Conservation (phyloP, 2,113 vertebrate species). For the Trochalopteron elliotii region DNA sequence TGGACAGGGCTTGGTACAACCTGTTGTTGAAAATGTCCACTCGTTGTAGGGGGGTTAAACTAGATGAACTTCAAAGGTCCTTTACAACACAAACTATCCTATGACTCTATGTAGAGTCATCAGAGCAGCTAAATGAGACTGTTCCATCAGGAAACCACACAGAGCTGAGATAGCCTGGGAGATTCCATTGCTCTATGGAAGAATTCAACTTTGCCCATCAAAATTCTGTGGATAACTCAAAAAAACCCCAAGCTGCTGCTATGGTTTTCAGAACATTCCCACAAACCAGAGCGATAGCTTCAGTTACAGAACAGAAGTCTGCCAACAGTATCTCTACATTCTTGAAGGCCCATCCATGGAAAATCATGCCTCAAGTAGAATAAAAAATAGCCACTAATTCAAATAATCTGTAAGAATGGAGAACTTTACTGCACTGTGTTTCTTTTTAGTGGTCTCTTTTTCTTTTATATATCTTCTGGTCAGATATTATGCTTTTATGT, state of each 20-base stretch:
- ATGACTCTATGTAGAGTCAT: not conserved
- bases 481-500: not conserved
- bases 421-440: not conserved
- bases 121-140: not conserved
- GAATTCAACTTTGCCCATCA: not conserved
- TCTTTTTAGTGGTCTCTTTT: not conserved
- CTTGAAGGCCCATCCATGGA: not conserved
- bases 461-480: not conserved
- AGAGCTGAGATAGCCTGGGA: not conserved
- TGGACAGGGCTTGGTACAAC: not conserved
- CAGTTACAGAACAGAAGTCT: not conserved
- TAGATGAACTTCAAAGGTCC: not conserved
- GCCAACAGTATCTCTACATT: not conserved
- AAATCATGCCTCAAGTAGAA: not conserved
- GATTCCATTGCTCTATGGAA: not conserved
- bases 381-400: not conserved
- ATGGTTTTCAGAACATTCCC: not conserved
- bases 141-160: not conserved
- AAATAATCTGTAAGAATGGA: not conserved
- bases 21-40: not conserved
- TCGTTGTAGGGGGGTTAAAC: not conserved
- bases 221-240: not conserved
- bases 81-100: not conserved
- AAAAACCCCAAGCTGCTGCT: not conserved
- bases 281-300: not conserved